These are phyloP conservation scores for Tiliacea citrago DNA, from an alignment of 2,888 invertebrate species.

Conservation along the genomic window DNA sequence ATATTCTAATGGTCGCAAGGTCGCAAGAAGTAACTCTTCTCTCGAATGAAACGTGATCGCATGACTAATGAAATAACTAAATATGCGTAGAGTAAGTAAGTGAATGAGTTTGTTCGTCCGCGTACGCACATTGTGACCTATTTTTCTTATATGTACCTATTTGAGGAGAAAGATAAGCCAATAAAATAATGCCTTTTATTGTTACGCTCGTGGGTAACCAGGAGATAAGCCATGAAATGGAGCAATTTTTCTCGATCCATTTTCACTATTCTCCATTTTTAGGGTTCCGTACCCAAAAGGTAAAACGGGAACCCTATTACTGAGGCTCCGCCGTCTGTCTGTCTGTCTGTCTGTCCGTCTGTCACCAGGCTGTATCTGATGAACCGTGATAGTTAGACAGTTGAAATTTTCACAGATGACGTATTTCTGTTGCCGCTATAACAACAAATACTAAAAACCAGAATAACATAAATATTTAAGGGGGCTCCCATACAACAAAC, in stretches of 20 bases:
- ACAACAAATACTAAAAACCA: too few relatives aligned
- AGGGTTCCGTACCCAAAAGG: too few relatives aligned
- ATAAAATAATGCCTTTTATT: slow-evolving; percentile 33
- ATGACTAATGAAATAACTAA: slow-evolving; percentile 31
- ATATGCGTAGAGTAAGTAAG: neutral
- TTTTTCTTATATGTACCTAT: slow-evolving; percentile 18
- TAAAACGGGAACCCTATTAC: too few relatives aligned
- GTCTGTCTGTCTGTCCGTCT: too few relatives aligned
- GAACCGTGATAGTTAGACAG: too few relatives aligned
- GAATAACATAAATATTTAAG: too few relatives aligned
- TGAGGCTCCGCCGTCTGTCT: too few relatives aligned
- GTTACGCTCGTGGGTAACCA: neutral
- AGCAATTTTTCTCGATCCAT: neutral
- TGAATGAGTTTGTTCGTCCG: slow-evolving; percentile 22
- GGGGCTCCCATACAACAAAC: too few relatives aligned
- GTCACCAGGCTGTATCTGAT: too few relatives aligned
- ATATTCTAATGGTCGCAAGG: neutral
- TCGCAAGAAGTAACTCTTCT: neutral
- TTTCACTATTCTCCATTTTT: neutral
- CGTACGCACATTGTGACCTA: slow-evolving; percentile 48
- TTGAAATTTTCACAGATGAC: too few relatives aligned
- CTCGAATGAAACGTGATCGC: neutral
- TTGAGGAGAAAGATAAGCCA: slow-evolving; percentile 45
- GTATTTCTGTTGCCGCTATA: too few relatives aligned
- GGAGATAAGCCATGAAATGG: neutral